Conservation (phyloP, 2,113 vertebrate genomes). For the Carassius carassius region DNA sequence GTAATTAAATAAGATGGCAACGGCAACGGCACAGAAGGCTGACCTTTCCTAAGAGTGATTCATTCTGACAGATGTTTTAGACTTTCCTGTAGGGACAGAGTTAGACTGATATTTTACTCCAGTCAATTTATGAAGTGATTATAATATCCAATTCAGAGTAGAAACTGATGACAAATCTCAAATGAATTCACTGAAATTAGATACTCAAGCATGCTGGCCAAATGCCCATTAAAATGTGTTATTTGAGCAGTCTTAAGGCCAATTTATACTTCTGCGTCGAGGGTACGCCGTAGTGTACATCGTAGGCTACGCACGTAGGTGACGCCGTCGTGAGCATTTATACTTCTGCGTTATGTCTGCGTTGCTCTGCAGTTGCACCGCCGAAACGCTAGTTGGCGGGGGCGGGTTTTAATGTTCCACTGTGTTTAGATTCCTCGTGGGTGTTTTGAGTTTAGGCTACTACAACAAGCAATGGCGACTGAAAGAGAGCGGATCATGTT, state of each 20-base stretch:
- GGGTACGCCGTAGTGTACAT: too few relatives aligned
- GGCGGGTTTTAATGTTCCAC: too few relatives aligned
- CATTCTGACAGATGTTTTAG: constrained; percentile 22
- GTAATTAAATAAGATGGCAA: constrained; percentile 7
- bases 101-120: background rate
- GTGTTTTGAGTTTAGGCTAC: too few relatives aligned
- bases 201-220: background rate
- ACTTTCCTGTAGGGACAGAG: background rate
- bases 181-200: background rate
- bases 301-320: too few relatives aligned
- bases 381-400: too few relatives aligned
- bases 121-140: background rate
- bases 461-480: too few relatives aligned
- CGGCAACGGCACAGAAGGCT: background rate
- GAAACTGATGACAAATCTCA: background rate
- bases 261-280: too few relatives aligned
- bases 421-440: too few relatives aligned
- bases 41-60: constrained; percentile 6
- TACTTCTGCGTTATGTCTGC: too few relatives aligned
- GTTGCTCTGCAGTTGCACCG: too few relatives aligned
- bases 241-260: background rate
- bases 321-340: too few relatives aligned
- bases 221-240: background rate
- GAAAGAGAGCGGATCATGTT: too few relatives aligned
- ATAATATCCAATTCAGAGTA: constrained; percentile 2